These are phyloP conservation scores for Pterostichus niger DNA, from an alignment of 2,888 invertebrate genomes.

Conservation along the genomic window DNA sequence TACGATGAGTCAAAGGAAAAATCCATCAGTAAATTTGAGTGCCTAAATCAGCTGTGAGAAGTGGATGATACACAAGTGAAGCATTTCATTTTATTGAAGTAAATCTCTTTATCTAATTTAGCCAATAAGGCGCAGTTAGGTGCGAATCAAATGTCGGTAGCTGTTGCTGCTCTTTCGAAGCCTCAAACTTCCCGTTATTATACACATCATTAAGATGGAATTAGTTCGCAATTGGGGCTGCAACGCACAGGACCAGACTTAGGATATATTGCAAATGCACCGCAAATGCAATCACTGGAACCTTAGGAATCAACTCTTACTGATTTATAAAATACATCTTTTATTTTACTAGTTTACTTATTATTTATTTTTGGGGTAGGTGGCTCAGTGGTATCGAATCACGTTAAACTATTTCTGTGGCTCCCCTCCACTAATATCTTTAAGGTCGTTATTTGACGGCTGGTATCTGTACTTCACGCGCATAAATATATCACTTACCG, in stretches of 20 bases:
- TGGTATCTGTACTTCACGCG: no score
- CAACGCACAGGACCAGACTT: background rate
- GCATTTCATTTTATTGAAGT: slow-evolving; percentile 61
- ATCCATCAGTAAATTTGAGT: slow-evolving; percentile 16
- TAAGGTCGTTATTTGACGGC: no score
- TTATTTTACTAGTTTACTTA: no score
- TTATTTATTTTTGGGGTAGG: no score
- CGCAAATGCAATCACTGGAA: no score
- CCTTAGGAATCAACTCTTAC: no score
- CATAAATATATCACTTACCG: no score
- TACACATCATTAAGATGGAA: slow-evolving; percentile 45
- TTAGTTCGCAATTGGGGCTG: slow-evolving; percentile 39
- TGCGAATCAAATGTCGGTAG: slow-evolving; percentile 13
- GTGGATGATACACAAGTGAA: slow-evolving; percentile 41
- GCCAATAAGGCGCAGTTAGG: slow-evolving; percentile 61
- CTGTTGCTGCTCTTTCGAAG: slow-evolving; percentile 43
- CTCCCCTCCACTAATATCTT: no score
- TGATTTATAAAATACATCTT: no score
- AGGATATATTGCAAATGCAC: slow-evolving; percentile 4
- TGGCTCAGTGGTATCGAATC: no score
- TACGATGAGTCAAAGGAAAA: slow-evolving; percentile 39
- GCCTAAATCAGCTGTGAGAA: slow-evolving; percentile 30
- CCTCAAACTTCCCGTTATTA: slow-evolving; percentile 52
- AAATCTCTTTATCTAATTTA: slow-evolving; percentile 66
- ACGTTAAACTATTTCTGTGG: no score